Evolutionary conservation across 2,113 vertebrate species (phyloP).

Genomic region (Nettapus auritus): DNA sequence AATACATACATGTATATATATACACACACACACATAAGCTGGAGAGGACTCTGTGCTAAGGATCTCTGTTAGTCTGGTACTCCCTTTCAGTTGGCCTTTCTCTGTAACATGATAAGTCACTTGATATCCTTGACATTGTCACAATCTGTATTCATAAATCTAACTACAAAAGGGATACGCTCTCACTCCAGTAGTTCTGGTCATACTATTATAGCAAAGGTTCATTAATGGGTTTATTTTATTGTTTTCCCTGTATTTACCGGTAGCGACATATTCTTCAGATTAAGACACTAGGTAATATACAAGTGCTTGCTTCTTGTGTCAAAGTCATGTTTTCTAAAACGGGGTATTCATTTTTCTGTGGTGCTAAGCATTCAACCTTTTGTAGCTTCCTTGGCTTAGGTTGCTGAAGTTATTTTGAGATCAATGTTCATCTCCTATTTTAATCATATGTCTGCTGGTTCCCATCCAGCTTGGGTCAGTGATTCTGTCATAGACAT

Average conservation of each 20-base stretch:
- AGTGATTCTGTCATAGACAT: conserved; percentile 32
- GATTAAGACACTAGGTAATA: neutral
- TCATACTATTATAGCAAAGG: neutral
- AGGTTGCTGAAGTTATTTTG: conserved; percentile 31
- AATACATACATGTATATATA: neutral
- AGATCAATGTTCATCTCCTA: conserved; percentile 34
- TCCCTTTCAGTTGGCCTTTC: neutral
- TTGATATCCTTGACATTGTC: conserved; percentile 26
- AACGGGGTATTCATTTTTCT: conserved; percentile 35
- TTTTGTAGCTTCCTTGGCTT: conserved; percentile 3
- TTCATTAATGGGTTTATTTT: neutral
- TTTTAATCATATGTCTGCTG: conserved; percentile 47
- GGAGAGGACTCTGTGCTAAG: neutral
- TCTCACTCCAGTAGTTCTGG: conserved; percentile 16
- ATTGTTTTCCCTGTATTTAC: neutral
- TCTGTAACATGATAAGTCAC: neutral
- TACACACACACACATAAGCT: neutral
- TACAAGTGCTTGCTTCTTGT: neutral
- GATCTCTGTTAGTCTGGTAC: neutral
- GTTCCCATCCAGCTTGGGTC: conserved; percentile 29
- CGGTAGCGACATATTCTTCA: neutral
- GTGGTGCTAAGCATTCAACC: neutral
- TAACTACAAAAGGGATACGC: neutral
- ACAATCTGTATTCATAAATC: neutral
- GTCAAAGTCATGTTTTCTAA: conserved; percentile 2